Percentiles rank a stretch among this genome's conserved stretches.
phyloP scores from a whole-genome alignment of 2,888 invertebrate genomes.

The Hermodice carunculata region DNA sequence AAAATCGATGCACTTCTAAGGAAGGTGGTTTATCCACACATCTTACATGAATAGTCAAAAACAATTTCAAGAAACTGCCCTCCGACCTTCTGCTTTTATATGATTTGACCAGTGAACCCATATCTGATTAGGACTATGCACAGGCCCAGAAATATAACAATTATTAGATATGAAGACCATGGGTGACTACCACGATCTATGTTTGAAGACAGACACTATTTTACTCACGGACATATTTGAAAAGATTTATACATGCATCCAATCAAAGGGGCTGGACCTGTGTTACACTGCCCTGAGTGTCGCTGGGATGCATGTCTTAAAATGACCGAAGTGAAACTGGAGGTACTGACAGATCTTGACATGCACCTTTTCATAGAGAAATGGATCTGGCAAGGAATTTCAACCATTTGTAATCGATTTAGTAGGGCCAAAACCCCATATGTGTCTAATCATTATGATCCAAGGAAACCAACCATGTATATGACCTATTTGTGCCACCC shows the following conservation, averaged over 20 bases:
- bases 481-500: slow-evolving; percentile 50
- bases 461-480: slow-evolving; percentile 25
- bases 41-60: background rate
- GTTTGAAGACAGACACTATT: slow-evolving; percentile 48
- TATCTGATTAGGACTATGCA: slow-evolving; percentile 35
- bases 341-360: slow-evolving; percentile 47
- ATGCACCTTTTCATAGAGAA: slow-evolving; percentile 38
- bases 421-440: slow-evolving; percentile 49
- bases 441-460: slow-evolving; percentile 31
- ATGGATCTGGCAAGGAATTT: slow-evolving; percentile 19
- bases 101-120: slow-evolving; percentile 1
- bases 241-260: slow-evolving; percentile 46
- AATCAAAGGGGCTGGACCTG: slow-evolving; percentile 48
- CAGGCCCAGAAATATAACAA: slow-evolving; percentile 33
- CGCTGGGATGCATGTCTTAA: slow-evolving; percentile 54
- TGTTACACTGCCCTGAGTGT: slow-evolving; percentile 49
- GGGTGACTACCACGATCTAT: slow-evolving; percentile 47
- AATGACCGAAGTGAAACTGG: slow-evolving; percentile 43
- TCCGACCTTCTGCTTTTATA: slow-evolving; percentile 19
- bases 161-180: slow-evolving; percentile 29
- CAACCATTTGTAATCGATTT: slow-evolving; percentile 38
- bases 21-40: background rate
- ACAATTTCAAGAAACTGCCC: background rate
- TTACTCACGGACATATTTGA: slow-evolving; percentile 60
- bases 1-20: slow-evolving; percentile 6